Conservation (phyloP, 2,888 invertebrate species). For the Eristalinus sepulchralis region DNA sequence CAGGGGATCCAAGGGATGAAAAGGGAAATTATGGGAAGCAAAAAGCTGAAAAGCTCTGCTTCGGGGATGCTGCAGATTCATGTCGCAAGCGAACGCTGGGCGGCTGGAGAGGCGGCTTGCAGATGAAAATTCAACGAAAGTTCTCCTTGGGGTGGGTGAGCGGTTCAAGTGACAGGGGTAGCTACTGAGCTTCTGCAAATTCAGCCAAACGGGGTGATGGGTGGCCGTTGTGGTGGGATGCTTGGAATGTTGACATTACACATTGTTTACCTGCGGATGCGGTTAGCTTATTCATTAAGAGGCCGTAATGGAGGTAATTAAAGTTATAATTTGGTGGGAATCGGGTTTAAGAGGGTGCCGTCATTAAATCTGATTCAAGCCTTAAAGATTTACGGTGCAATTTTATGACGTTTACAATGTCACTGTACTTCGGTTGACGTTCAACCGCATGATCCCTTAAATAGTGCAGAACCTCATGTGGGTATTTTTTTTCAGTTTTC, state of each 20-base stretch:
- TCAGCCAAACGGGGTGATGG: conserved; percentile 13
- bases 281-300: conserved; percentile 9
- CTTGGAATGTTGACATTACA: conserved; percentile 7
- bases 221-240: neutral
- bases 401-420: neutral
- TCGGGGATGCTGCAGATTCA: conserved; percentile 63
- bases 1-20: neutral
- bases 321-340: conserved; percentile 5
- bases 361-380: neutral
- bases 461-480: too few species aligned
- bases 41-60: conserved; percentile 39
- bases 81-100: conserved; percentile 29
- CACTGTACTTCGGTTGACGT: neutral
- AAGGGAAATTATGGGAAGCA: conserved; percentile 60
- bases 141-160: conserved; percentile 27
- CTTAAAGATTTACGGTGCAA: neutral
- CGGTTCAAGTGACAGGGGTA: neutral
- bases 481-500: too few species aligned
- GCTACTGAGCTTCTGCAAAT: conserved; percentile 19
- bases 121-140: conserved; percentile 66
- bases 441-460: too few species aligned
- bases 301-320: conserved; percentile 11
- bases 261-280: conserved; percentile 14
- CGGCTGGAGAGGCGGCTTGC: conserved; percentile 57
- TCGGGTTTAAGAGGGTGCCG: neutral